Base-by-base conservation (phyloP, 2,113 vertebrate genomes). In the Perca fluviatilis region DNA sequence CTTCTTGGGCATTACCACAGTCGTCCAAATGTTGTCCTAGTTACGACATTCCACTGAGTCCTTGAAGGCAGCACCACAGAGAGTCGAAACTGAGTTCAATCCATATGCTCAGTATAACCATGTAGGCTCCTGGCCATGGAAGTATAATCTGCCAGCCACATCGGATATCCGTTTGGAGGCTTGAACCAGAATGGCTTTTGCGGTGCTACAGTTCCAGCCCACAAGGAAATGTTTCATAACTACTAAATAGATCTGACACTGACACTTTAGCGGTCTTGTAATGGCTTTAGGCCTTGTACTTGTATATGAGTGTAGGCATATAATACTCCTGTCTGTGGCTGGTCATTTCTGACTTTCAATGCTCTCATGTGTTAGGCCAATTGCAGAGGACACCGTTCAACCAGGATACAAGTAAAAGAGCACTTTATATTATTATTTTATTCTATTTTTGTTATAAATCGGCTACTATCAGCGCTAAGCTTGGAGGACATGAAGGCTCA, bases 131-230 rank as follows among this genome's bases (percentile, higher is more conserved):
- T 4, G 21, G 19, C 30, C 40, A 40, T 40, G 40, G 9, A 40
- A 40, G 40, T 40, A 40, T 40, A 9, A 40, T 2, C 10, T 12
- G 46, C 65, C 18, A 2, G 60, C 63, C 46, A 61, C 67, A 46
- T 75, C 53, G n/a, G 61, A 25, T 77, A 27, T 50, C 51, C 6
- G 18, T 60, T 49, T 25, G 40, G 61, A 25, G 21, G 33, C 18
- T 51, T 67, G 92, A 93, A 70, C 89, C 93, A 92, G 90, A 81
- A 91, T 92, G 93, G 85, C 87, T 74, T 13, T 43, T 30, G 4
- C 0, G 0, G 15, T 47, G 11, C 30, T 12, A 18, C 70, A 85
- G 79, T 88, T 81, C 86, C 82, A 66, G 30, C 51, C 70, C 62
- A 61, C 11, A 7, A 46, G 82, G 66, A 43, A 21, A 13, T 43